Conservation (phyloP, 2,113 vertebrate genomes). For the Mesembrinibis cayennensis region DNA sequence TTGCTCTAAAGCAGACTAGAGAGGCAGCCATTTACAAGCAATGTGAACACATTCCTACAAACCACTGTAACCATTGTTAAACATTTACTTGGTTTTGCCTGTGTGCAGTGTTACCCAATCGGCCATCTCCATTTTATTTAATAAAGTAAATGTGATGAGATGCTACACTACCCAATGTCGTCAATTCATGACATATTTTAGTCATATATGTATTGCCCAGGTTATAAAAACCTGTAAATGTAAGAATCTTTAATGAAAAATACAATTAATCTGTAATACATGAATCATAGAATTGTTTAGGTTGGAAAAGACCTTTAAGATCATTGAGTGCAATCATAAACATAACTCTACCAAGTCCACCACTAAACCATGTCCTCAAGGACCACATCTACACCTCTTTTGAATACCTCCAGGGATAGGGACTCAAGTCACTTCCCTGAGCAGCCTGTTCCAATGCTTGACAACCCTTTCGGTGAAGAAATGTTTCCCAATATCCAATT, state of each 20-base stretch:
- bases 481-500: neutral
- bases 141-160: neutral
- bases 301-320: neutral
- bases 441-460: neutral
- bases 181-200: neutral
- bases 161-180: neutral
- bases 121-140: neutral
- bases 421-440: neutral
- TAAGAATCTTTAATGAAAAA: neutral
- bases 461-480: neutral
- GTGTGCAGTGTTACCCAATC: neutral
- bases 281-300: neutral
- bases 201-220: neutral
- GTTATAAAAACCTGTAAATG: neutral
- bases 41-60: neutral
- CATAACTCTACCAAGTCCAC: neutral
- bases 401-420: neutral
- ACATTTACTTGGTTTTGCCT: neutral
- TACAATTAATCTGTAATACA: neutral
- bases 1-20: neutral
- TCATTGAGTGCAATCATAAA: neutral
- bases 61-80: neutral
- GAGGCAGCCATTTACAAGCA: neutral
- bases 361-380: neutral
- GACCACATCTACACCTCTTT: neutral